phyloP scores from a whole-genome alignment of 1,140 invertebrate genomes.

The Riptortus pedestris region DNA sequence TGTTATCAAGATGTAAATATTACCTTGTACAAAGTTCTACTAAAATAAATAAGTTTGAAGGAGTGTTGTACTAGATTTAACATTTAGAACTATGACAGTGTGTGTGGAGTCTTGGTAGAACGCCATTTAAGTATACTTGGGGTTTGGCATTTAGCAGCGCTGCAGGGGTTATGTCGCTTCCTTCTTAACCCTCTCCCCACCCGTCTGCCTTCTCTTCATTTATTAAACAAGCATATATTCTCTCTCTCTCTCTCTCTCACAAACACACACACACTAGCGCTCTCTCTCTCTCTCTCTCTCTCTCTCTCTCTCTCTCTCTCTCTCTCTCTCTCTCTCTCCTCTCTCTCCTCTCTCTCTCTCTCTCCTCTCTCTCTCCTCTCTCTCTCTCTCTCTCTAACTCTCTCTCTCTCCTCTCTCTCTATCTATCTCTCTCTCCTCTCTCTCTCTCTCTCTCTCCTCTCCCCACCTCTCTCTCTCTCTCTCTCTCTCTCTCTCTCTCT shows the following conservation, averaged over 20 bases:
- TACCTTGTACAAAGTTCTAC: too few species aligned
- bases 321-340: slow-evolving; percentile 20
- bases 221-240: too few species aligned
- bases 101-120: too few species aligned
- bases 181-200: background rate
- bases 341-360: background rate
- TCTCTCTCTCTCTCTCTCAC: slow-evolving; percentile 16
- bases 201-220: too few species aligned
- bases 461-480: slow-evolving; percentile 10
- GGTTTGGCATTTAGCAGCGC: too few species aligned
- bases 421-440: slow-evolving; percentile 2
- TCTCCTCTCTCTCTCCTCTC: slow-evolving; percentile 5
- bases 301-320: slow-evolving; percentile 20
- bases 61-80: too few species aligned
- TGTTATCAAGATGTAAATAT: too few species aligned
- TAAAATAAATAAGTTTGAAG: too few species aligned
- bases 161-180: too few species aligned
- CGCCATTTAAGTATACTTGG: too few species aligned
- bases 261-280: slow-evolving; percentile 17
- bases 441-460: background rate
- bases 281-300: slow-evolving; percentile 21
- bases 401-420: background rate
- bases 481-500: background rate
- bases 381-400: background rate
- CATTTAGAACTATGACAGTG: too few species aligned